Percentiles rank a stretch among this genome's conserved stretches.
Conservation (phyloP, 2,888 invertebrate species). For the Danaus chrysippus region DNA sequence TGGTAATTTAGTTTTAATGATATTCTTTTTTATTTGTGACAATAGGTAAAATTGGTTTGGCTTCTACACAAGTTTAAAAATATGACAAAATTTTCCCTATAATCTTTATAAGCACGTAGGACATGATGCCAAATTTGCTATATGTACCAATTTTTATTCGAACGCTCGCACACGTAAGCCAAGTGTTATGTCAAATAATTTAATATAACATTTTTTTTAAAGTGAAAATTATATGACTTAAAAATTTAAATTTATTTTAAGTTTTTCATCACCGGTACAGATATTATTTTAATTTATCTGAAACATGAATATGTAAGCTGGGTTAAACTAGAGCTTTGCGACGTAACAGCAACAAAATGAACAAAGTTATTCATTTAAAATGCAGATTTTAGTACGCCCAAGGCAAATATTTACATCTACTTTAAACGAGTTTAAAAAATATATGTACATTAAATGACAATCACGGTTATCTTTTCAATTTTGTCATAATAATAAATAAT, state of each 20-base stretch:
- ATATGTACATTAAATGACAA: not conserved
- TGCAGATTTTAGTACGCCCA: constrained; percentile 1
- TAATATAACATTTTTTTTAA: not conserved
- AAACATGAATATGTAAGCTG: constrained; percentile 1
- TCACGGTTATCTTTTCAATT: constrained; percentile 12
- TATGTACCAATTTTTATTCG: constrained; percentile 3
- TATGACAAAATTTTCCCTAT: constrained; percentile 12
- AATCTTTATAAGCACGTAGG: constrained; percentile 9
- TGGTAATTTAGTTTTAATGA: not conserved
- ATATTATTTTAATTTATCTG: not conserved
- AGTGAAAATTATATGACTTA: not conserved
- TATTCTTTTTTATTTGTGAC: not conserved
- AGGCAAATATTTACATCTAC: not conserved
- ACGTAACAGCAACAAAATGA: not conserved
- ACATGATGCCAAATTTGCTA: constrained; percentile 13
- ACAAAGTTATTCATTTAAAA: constrained; percentile 1
- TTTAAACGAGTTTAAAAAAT: not conserved
- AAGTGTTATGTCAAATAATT: constrained; percentile 10
- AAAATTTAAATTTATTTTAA: not conserved
- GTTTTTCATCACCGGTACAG: not conserved
- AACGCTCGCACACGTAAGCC: constrained; percentile 6
- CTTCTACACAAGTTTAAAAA: constrained; percentile 7
- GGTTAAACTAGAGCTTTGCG: not conserved
- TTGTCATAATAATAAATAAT: constrained; percentile 17
- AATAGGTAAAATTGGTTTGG: constrained; percentile 7